A percentile compares a stretch with the other conserved stretches of the same genome.
Conservation (phyloP, 53 echinoderm and acorn worm species). For the Antedon mediterranea region DNA sequence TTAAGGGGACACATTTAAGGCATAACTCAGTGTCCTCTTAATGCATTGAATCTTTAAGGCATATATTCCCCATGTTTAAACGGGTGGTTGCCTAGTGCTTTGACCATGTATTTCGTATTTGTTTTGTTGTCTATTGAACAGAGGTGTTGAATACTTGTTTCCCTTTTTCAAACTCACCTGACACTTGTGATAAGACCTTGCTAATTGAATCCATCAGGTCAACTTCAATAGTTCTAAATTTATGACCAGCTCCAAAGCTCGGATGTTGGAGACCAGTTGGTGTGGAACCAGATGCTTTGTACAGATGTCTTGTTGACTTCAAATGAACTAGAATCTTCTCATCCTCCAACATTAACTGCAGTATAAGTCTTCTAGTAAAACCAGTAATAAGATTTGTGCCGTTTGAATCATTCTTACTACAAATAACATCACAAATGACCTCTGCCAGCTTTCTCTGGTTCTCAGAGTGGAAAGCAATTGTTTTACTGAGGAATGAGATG, state of each 20-base stretch:
- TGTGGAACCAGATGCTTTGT: conserved; percentile 30
- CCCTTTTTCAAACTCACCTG: conserved; percentile 34
- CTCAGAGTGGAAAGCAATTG: conserved; percentile 64
- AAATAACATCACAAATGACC: conserved; percentile 88
- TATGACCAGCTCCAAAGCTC: conserved; percentile 77
- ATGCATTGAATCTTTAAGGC: no score
- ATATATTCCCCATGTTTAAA: no score
- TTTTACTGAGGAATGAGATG: conserved; percentile 69
- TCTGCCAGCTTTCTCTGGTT: conserved; percentile 86
- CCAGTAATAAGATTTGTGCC: conserved; percentile 65
- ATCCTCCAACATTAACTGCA: conserved; percentile 96
- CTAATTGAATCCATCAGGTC: conserved; percentile 64
- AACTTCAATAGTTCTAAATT: conserved; percentile 74
- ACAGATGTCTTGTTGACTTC: conserved; percentile 53
- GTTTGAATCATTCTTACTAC: conserved; percentile 35
- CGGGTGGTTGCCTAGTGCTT: no score
- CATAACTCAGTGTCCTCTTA: no score
- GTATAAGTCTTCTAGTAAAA: conserved; percentile 82
- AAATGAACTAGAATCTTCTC: conserved; percentile 62
- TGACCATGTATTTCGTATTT: no score
- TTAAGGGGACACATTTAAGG: no score
- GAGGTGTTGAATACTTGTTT: no score
- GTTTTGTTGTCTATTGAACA: no score
- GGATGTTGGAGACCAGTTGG: conserved; percentile 31
- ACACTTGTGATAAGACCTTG: conserved; percentile 58